These are phyloP conservation scores for Taurulus bubalis DNA, from an alignment of 2,113 vertebrate genomes.

Conservation along the genomic window DNA sequence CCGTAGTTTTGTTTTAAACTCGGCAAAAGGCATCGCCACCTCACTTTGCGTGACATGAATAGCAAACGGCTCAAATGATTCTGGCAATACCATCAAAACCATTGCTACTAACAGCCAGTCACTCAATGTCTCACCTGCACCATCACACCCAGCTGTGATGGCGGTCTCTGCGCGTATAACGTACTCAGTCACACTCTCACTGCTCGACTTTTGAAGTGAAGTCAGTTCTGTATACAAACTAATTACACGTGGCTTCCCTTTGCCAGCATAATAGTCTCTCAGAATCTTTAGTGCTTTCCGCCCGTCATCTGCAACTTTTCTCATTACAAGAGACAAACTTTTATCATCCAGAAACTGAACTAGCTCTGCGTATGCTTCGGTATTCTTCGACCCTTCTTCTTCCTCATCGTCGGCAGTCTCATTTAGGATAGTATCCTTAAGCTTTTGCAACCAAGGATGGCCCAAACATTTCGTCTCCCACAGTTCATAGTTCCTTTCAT, in stretches of 20 bases:
- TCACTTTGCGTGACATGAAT: background rate
- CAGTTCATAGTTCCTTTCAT: background rate
- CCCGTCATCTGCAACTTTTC: background rate
- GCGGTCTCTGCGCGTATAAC: too few relatives aligned
- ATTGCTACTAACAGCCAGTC: background rate
- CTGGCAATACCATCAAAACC: background rate
- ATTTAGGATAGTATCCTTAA: background rate
- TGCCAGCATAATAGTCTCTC: background rate
- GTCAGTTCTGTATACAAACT: too few relatives aligned
- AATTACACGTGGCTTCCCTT: too few relatives aligned
- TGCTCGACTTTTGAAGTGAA: too few relatives aligned
- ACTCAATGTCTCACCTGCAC: background rate
- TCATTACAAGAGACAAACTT: too few relatives aligned
- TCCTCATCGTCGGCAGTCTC: background rate
- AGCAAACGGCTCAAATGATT: background rate
- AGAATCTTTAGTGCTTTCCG: background rate
- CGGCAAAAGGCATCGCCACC: background rate
- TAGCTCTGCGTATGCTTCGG: too few relatives aligned
- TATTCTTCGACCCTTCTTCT: too few relatives aligned
- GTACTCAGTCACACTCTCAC: too few relatives aligned
- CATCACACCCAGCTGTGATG: background rate
- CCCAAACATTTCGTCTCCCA: background rate
- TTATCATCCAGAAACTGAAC: too few relatives aligned
- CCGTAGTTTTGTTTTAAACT: too few relatives aligned
- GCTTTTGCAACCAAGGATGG: background rate